Percentiles rank a stretch among this genome's conserved stretches.
These are phyloP conservation scores for Bos javanicus DNA, from an alignment of 2,113 vertebrate genomes.

Conservation along the genomic window DNA sequence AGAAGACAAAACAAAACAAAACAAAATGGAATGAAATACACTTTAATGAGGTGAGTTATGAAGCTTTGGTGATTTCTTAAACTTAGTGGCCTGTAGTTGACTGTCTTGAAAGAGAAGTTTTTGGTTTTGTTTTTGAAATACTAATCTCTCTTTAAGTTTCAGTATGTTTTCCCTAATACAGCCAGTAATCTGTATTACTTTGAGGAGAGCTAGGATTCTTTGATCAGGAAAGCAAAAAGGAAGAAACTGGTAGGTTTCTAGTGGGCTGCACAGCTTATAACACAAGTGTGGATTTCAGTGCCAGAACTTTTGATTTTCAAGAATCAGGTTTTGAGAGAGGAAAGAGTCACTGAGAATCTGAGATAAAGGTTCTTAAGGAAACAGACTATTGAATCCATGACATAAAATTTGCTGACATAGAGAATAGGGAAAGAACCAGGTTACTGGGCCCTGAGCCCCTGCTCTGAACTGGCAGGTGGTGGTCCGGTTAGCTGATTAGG, in stretches of 20 bases:
- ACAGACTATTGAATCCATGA: neutral
- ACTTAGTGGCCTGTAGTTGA: neutral
- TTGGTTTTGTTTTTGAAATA: neutral
- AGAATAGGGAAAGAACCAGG: neutral
- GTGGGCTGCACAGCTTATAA: neutral
- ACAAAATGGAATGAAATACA: neutral
- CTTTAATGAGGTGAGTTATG: neutral
- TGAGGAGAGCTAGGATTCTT: neutral
- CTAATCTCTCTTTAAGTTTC: neutral
- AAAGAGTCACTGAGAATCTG: neutral
- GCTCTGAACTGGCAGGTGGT: neutral
- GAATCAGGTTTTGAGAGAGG: neutral
- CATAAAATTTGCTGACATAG: neutral
- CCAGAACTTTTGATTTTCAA: neutral
- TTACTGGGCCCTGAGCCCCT: rapidly evolving
- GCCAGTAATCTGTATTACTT: neutral
- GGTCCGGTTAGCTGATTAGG: neutral
- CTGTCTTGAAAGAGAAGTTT: neutral
- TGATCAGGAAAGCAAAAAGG: neutral
- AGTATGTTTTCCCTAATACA: neutral
- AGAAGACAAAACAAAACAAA: neutral
- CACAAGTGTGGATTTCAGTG: neutral
- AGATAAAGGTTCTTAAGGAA: neutral
- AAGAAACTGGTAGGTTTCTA: neutral
- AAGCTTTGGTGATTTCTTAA: neutral